These are phyloP conservation scores for Hoplostethus atlanticus DNA, from an alignment of 2,797 vertebrate genomes.

Conservation along the genomic window DNA sequence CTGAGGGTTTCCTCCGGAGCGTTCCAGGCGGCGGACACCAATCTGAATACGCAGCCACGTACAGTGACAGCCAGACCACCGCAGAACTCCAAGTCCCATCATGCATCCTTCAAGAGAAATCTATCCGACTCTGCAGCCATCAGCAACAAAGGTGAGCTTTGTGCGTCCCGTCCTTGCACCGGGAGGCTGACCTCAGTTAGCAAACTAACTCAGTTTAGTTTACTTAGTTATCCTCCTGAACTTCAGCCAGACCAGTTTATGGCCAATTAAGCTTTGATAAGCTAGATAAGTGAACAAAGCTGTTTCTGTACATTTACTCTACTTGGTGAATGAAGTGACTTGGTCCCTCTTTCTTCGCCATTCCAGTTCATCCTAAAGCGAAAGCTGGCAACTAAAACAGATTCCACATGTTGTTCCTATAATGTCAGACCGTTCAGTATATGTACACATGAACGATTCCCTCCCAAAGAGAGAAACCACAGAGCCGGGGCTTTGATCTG, in stretches of 20 bases:
- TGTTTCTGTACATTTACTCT: background rate
- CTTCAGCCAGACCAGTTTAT: constrained; percentile 2
- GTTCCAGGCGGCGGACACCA: constrained; percentile 39
- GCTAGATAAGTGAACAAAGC: background rate
- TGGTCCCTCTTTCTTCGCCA: background rate
- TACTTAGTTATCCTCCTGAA: background rate
- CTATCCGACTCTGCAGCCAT: constrained; percentile 82
- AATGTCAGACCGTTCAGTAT: constrained; percentile 58
- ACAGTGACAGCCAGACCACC: constrained; percentile 29
- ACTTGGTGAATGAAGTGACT: background rate
- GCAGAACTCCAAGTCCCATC: constrained; percentile 55
- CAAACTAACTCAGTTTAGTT: no score
- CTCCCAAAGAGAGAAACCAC: constrained; percentile 56
- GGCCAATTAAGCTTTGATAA: no score
- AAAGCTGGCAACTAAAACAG: constrained; percentile 55
- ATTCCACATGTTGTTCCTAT: constrained; percentile 67
- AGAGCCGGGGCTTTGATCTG: constrained; percentile 60
- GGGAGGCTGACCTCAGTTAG: no score
- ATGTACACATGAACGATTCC: constrained; percentile 49
- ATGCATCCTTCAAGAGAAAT: constrained; percentile 86
- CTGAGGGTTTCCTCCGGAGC: constrained; percentile 57
- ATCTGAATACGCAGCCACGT: constrained; percentile 27
- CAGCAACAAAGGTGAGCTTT: constrained; percentile 87
- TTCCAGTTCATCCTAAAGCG: constrained; percentile 30
- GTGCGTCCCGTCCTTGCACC: no score